phyloP scores from a whole-genome alignment of 1,140 invertebrate genomes.

The Drosophila azteca region DNA sequence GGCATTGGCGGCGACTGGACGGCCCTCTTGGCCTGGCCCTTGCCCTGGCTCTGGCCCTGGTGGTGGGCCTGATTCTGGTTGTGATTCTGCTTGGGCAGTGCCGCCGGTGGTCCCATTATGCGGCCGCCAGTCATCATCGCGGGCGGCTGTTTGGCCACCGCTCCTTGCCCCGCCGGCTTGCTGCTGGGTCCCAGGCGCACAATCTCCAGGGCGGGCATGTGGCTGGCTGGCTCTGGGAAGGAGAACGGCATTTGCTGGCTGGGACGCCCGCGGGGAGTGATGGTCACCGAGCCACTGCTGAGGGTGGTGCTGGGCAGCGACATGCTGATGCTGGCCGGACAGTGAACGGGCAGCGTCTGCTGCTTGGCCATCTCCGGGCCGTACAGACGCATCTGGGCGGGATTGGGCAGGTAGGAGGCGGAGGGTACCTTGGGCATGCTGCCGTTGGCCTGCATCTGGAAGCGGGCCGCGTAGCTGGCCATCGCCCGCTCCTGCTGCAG shows the following conservation, averaged over 20 bases:
- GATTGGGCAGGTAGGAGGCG: slow-evolving; percentile 32
- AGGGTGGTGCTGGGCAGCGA: slow-evolving; percentile 11
- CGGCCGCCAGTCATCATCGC: slow-evolving; percentile 1
- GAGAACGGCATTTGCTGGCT: neutral
- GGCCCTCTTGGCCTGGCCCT: slow-evolving; percentile 28
- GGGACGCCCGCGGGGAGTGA: slow-evolving; percentile 38
- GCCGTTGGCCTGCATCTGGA: slow-evolving; percentile 16
- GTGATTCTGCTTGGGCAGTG: slow-evolving; percentile 29
- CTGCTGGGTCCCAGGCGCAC: slow-evolving; percentile 45
- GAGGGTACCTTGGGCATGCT: slow-evolving; percentile 16
- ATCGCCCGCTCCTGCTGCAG: slow-evolving; percentile 38
- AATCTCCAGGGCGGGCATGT: slow-evolving; percentile 69
- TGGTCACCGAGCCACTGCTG: slow-evolving; percentile 40
- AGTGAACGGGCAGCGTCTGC: slow-evolving; percentile 38
- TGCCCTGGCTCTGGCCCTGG: slow-evolving; percentile 5
- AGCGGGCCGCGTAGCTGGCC: slow-evolving; percentile 31
- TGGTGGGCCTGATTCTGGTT: too few relatives aligned
- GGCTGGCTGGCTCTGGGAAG: slow-evolving; percentile 15
- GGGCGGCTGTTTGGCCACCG: slow-evolving; percentile 24
- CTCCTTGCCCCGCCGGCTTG: slow-evolving; percentile 13
- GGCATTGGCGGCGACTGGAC: slow-evolving; percentile 19
- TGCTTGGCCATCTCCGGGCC: slow-evolving; percentile 51
- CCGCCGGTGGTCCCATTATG: slow-evolving; percentile 61
- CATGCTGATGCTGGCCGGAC: slow-evolving; percentile 38
- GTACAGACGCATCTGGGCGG: slow-evolving; percentile 44